Evolutionary conservation across 2,113 vertebrate species (phyloP), one percentile per base, ranked within the genome.

Genomic region (Nipponia nippon): DNA sequence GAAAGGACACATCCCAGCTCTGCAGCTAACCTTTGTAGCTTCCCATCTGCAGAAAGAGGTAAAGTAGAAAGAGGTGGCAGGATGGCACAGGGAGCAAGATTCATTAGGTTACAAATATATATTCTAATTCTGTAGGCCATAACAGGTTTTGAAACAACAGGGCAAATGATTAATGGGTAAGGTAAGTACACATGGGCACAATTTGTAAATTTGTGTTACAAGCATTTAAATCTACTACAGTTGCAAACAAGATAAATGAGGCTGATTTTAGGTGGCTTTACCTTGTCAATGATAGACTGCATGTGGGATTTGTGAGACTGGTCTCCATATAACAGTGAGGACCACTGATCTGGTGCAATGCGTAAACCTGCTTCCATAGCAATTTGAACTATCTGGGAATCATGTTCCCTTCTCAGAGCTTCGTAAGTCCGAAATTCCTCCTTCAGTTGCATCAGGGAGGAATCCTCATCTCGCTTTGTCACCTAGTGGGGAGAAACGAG

Each of bases 211-310:
- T 27, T 27, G 12, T 1, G 0, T 56, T 13, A 58, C 6, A 42
- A 47, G 53, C 23, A 20, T 21, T 49, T 76, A 53, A 7, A 52
- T 12, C n/a, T 29, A 17, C 25, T 30, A 38, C 12, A 44, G 49
- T 0, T 30, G 55, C 52, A 73, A 72, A 69, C 27, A 62, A 71
- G 47, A 19, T 3, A 42, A 23, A n/a, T 20, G 16, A n/a, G 52
- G 58, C 44, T 81, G 79, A 32, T 16, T 40, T 58, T 3, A 95
- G 93, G 78, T 95, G 77, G 90, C 73, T 97, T 95, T 98, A 99
- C 99, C 99, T 99, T 99, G 98, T 99, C 99, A 59, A 99, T 99
- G 95, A 99, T 99, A 73, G 99, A 99, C 98, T 99, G 99, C 99
- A 99, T 99, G 90, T 99, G 99, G 77, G 99, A 99, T 97, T 99